Conservation (phyloP, 2,113 vertebrate genomes). For the Channa argus region DNA sequence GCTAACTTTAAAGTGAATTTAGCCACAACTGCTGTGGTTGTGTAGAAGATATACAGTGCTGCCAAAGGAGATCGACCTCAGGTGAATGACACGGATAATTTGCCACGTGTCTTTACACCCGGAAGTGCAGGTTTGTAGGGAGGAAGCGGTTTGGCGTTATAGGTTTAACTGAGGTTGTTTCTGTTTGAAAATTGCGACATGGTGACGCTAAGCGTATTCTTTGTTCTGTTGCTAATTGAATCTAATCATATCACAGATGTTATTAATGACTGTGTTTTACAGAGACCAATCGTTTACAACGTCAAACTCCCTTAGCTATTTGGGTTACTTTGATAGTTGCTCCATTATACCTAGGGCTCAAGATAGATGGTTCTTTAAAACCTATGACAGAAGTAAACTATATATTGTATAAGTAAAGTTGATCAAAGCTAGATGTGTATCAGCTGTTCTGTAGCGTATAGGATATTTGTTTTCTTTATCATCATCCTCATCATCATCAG, state of each 20-base stretch:
- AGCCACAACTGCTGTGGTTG: neutral
- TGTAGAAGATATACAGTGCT: neutral
- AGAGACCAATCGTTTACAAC: neutral
- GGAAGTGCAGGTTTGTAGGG: conserved; percentile 31
- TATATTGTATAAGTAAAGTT: no score
- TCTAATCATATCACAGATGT: no score
- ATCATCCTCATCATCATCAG: no score
- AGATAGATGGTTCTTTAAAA: no score
- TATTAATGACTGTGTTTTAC: neutral
- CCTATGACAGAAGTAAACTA: no score
- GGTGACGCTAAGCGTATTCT: neutral
- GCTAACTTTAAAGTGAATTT: neutral
- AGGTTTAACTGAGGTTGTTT: no score
- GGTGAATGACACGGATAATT: neutral
- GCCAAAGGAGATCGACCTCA: neutral
- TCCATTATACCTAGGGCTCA: neutral
- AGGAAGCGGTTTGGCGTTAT: conserved; percentile 5
- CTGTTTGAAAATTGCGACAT: conserved; percentile 8
- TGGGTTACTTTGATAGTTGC: neutral
- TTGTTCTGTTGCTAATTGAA: no score
- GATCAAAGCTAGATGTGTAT: no score
- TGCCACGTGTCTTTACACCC: neutral
- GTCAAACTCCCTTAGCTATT: neutral
- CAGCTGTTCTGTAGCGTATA: no score
- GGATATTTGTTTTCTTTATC: no score